A percentile compares a stretch with the other conserved stretches of the same genome.
These are phyloP conservation scores for Lemur catta DNA, from an alignment of 2,797 vertebrate genomes.

Conservation along the genomic window DNA sequence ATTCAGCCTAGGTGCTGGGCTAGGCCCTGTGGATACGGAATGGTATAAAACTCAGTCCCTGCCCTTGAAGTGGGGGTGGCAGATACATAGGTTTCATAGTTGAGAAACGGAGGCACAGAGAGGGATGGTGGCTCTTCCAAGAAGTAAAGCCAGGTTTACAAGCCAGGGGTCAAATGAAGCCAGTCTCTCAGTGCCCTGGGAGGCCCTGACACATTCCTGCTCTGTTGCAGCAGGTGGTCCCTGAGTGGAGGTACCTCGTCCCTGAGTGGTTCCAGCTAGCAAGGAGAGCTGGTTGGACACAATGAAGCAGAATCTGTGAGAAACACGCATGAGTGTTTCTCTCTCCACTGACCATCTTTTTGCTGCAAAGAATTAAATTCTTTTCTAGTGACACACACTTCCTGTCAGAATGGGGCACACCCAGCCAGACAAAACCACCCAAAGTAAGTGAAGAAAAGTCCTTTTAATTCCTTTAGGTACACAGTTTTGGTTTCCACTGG, in stretches of 20 bases:
- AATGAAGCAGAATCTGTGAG: not conserved
- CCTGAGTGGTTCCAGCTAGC: not conserved
- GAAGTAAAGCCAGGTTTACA: not conserved
- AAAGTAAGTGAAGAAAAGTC: conserved; percentile 50
- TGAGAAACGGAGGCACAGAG: not conserved
- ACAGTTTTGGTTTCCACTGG: conserved; percentile 41
- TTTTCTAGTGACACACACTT: conserved; percentile 67
- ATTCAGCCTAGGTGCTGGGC: not conserved
- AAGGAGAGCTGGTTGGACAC: not conserved
- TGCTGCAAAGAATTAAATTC: conserved; percentile 69
- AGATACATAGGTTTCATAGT: not conserved
- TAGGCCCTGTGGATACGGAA: not conserved
- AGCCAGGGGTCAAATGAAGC: not conserved
- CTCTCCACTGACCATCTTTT: conserved; percentile 18
- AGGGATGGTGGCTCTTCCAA: not conserved
- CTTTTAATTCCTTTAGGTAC: conserved; percentile 49
- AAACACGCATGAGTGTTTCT: not conserved
- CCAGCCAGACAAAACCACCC: conserved; percentile 39
- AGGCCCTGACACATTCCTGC: not conserved
- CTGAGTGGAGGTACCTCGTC: not conserved
- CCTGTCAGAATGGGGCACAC: conserved; percentile 65
- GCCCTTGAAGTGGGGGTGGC: rapidly evolving
- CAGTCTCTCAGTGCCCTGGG: not conserved
- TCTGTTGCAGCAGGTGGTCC: not conserved
- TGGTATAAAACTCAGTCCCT: not conserved